Evolutionary conservation across 2,113 vertebrate genomes (phyloP), one percentile per base, ranked within the genome.

Genomic region (Argyrosomus japonicus): DNA sequence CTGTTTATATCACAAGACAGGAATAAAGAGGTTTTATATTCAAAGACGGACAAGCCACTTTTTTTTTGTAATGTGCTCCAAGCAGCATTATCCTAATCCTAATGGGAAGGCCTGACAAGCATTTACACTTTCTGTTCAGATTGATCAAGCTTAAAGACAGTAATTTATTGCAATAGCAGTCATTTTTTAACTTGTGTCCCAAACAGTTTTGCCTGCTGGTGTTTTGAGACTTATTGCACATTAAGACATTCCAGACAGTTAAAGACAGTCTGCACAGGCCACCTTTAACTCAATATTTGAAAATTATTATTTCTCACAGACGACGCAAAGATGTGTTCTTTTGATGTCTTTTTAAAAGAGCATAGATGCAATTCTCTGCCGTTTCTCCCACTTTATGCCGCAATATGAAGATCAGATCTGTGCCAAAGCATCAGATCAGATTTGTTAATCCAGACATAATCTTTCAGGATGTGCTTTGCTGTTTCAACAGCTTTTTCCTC

Each of bases 401-500:
- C 72, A 11, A 25, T 47, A 21, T 77, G 47, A 77, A 68, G 62
- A 81, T 85, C 61, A 51, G 21, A 73, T 88, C 51, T 32, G 43
- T 78, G 64, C 67, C 67, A 72, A 60, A 73, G 67, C 36, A 65
- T 75, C 63, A 84, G 58, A 79, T 84, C 78, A 70, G 61, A 83
- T 86, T 64, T 69, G 47, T 82, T 86, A 84, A 82, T 84, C 79
- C 70, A 40, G 29, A 74, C 48, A 72, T 84, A 84, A 87, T 88
- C 56, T 43, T 84, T 77, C 74, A 50, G 23, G 64, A 80, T 73
- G 61, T 65, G 54, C 21, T 79, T 63, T 54, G 69, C 73, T 80
- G 45, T 64, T 82, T 75, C 19, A 56, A 23, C 53, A 77, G 40
- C 19, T 70, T 68, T 40, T 69, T 65, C 73, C 19, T 70, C 32